Base-by-base conservation (phyloP, 2,888 invertebrate genomes). In the Trypoxylon attenuatum region DNA sequence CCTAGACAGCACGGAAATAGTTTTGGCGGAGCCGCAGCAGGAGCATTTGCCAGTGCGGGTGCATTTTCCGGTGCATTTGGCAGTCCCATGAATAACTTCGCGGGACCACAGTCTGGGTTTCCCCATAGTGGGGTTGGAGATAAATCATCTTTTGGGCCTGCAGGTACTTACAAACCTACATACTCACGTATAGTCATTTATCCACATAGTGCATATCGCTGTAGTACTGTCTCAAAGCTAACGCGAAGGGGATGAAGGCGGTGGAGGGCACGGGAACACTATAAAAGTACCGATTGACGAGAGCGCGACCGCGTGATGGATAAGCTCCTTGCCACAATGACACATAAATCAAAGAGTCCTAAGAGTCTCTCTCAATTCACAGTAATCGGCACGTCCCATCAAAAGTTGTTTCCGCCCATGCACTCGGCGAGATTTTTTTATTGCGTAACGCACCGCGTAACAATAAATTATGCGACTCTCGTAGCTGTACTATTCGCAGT, bases 281-380 rank as follows among this genome's bases (percentile, higher is more conserved):
- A n/a, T n/a, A n/a, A n/a, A n/a, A n/a, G n/a, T n/a, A n/a, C n/a
- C n/a, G n/a, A n/a, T 23, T 39, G 21, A 27, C 29, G 45, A 21
- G 39, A 47, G 19, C 27, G 16, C 13, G 21, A 16, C 23, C 13
- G 33, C 8, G 39, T 61, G 67, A 71, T 71, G 33, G 46, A 71
- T 64, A 58, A 54, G 25, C 49, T 19, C 39, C 47, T 51, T 47
- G 43, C 43, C 51, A 62, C 64, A 61, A 69, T 62, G 53, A 61
- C 50, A 23, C 45, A 69, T 72, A 65, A 65, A 72, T 73, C 69
- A 72, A 39, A 65, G 39, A 18, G n/a, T n/a, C n/a, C n/a, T n/a
- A n/a, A n/a, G 52, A 33, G 18, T 29, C 13, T n/a, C 5, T 61
- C 39, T 53, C 58, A 67, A 71, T 72, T 71, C 68, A 62, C 59